Evolutionary conservation across 1,140 invertebrate genomes (phyloP).

Genomic region (Panagrolaimus sp.): DNA sequence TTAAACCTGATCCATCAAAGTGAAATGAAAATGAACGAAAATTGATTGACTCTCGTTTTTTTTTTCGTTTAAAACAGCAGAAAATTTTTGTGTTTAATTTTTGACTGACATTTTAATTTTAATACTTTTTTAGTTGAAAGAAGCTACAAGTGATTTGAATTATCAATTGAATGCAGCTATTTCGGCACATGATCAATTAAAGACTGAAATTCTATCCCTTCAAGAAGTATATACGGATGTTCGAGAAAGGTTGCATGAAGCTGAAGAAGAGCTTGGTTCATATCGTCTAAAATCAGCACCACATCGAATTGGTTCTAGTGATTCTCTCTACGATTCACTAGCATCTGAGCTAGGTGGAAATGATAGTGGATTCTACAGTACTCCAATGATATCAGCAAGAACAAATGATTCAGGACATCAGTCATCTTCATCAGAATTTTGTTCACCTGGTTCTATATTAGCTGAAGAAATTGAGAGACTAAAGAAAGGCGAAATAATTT

Average conservation of each 20-base stretch:
- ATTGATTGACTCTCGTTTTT: neutral
- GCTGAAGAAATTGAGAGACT: neutral
- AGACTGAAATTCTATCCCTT: constrained; percentile 30
- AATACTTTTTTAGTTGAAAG: constrained; percentile 32
- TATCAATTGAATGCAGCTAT: constrained; percentile 32
- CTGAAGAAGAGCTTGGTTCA: constrained; percentile 45
- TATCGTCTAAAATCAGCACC: constrained; percentile 22
- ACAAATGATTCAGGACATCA: neutral
- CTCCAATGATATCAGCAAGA: constrained; percentile 40
- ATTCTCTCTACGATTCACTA: constrained; percentile 51
- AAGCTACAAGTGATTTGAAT: constrained; percentile 40
- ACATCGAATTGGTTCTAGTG: constrained; percentile 22
- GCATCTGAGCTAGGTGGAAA: constrained; percentile 49
- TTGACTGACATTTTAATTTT: constrained; percentile 1
- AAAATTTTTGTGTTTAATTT: neutral
- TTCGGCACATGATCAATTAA: constrained; percentile 35
- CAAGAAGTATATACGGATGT: constrained; percentile 50
- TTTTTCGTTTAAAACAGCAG: neutral
- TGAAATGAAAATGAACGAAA: neutral
- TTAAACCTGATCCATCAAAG: neutral
- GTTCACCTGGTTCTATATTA: neutral
- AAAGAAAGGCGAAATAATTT: neutral
- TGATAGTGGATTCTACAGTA: constrained; percentile 44
- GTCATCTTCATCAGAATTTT: neutral
- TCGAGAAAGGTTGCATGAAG: constrained; percentile 40